phyloP scores from a whole-genome alignment of 2,797 vertebrate species.

The Mycteria americana region DNA sequence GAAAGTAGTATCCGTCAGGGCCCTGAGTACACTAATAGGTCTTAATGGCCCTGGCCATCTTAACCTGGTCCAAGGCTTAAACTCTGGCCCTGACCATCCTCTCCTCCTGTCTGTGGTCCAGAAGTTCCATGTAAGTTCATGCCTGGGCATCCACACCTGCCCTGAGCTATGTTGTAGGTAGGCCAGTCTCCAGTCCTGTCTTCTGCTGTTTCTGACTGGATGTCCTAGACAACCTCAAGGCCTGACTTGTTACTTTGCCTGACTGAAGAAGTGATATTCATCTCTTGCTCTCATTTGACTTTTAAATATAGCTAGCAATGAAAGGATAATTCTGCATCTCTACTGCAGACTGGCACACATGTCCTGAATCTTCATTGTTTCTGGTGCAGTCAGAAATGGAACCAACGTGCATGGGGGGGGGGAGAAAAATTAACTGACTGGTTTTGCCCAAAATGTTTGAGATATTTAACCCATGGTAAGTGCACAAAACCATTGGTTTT shows the following conservation, averaged over 20 bases:
- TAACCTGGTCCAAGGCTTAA: background rate
- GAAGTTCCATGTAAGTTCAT: background rate
- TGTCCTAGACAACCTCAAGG: background rate
- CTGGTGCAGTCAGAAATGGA: background rate
- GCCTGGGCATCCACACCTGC: background rate
- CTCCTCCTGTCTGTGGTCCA: background rate
- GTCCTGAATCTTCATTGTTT: background rate
- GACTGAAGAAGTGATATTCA: background rate
- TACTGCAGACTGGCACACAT: background rate
- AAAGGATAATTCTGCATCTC: background rate
- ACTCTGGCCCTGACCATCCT: background rate
- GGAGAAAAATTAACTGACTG: background rate
- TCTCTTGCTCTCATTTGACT: background rate
- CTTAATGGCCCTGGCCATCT: background rate
- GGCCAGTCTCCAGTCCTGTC: background rate
- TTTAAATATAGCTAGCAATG: background rate
- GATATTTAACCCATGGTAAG: background rate
- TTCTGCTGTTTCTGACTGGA: background rate
- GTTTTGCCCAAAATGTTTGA: background rate
- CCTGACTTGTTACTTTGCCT: background rate
- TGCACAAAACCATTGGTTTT: background rate
- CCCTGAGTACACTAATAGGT: accelerated
- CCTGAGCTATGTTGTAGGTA: background rate
- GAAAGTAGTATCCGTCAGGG: background rate
- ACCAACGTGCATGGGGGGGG: background rate